These are phyloP conservation scores for Macrophya alboannulata DNA, from an alignment of 2,888 invertebrate genomes.

Conservation along the genomic window DNA sequence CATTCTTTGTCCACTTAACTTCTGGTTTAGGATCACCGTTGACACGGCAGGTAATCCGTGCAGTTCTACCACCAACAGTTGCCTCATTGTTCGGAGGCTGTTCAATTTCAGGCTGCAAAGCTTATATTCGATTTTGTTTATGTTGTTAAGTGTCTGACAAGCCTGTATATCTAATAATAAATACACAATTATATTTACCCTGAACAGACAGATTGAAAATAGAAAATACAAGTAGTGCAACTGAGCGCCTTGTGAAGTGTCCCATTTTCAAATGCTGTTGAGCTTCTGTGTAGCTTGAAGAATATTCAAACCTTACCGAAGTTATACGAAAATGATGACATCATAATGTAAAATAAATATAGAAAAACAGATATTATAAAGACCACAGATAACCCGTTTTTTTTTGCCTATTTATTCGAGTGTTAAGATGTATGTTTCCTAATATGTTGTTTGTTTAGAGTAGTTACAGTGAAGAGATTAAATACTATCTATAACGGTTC, in stretches of 20 bases:
- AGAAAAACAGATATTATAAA: not conserved
- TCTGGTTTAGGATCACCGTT: slow-evolving; percentile 98
- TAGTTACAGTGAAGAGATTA: not conserved
- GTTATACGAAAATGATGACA: not conserved
- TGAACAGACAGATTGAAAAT: slow-evolving; percentile 71
- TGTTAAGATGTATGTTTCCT: not conserved
- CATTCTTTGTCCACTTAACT: slow-evolving; percentile 94
- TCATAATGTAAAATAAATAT: not conserved
- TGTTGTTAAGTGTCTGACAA: slow-evolving; percentile 91
- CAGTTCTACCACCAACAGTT: slow-evolving; percentile 91
- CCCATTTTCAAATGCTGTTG: slow-evolving; percentile 61
- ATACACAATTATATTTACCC: slow-evolving; percentile 66
- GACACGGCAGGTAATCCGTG: slow-evolving; percentile 93
- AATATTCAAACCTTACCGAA: not conserved
- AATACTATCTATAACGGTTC: not conserved
- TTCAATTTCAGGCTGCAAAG: slow-evolving; percentile 94
- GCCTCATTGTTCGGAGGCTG: slow-evolving; percentile 91
- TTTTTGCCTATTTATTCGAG: not conserved
- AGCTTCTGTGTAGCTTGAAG: slow-evolving; percentile 63
- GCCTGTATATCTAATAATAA: slow-evolving; percentile 94
- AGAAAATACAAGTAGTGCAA: slow-evolving; percentile 65
- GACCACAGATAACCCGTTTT: not conserved
- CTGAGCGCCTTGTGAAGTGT: slow-evolving; percentile 67
- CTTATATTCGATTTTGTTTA: slow-evolving; percentile 84
- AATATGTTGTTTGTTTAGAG: not conserved